Evolutionary conservation across 2,113 vertebrate species (phyloP), one percentile per base, ranked within the genome.

Genomic region (Carassius auratus): DNA sequence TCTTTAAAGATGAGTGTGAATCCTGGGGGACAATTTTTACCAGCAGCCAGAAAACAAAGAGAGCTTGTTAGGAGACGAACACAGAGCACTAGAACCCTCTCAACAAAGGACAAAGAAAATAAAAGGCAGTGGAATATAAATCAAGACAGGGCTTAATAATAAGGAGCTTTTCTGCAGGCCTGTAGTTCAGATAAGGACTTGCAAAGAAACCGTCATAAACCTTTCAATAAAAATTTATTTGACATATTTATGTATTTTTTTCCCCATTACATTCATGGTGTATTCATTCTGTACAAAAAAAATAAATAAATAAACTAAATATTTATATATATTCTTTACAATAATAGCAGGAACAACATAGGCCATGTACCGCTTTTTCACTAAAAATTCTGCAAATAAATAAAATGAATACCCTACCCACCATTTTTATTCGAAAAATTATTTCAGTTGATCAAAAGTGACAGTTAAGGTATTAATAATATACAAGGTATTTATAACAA

Each of bases 1-100:
- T 64, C 59, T 80, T 80, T 80, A 81, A 50, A 57, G 55, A 57
- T 17, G 61, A 81, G 61, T 15, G 42, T 50, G 59, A 66, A 66
- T 30, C 23, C 61, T 19, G 2, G n/a, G 23, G 62, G 78, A 62
- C 21, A 17, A 45, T 73, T 64, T 80, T 64, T 59, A 48, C 59
- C 42, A 50, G 61, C 12, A n/a, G 42, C n/a, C 10, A 64, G 26
- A 81, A 26, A 45, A 64, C 10, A 62, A 64, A 45, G 38, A 66
- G 21, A 61, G 76, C 57, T 42, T 62, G 76, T 62, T 79, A 42
- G 33, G 13, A 36, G 19, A 80, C n/a, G 14, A 79, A 79, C 76
- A 79, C 19, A 61, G 38, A 73, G 38, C 69, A 73, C 38, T 73
- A 79, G 57, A 79, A 79, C 21, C 77, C 57, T 26, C 3, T 62